Evolutionary conservation across 2,113 vertebrate genomes (phyloP).

Genomic region (Toxotes jaculatrix): DNA sequence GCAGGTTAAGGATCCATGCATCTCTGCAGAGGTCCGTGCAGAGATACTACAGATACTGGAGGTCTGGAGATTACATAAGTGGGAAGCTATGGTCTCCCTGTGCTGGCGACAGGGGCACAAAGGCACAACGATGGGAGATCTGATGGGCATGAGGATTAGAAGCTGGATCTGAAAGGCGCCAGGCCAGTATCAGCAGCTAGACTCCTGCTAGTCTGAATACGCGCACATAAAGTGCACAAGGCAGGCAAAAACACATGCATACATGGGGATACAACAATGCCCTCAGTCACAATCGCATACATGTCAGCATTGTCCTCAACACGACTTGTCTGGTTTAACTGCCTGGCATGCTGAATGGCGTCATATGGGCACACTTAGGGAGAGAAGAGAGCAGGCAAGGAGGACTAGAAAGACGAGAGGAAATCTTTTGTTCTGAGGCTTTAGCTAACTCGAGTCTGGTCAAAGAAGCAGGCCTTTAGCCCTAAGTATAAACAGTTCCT

Average conservation of each 20-base stretch:
- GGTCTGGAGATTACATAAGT: slow-evolving; percentile 83
- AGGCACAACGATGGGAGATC: slow-evolving; percentile 79
- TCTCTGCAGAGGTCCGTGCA: slow-evolving; percentile 55
- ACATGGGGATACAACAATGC: slow-evolving; percentile 51
- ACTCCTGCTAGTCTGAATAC: slow-evolving; percentile 75
- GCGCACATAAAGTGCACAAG: slow-evolving; percentile 46
- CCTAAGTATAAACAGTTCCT: slow-evolving; percentile 69
- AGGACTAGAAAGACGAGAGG: slow-evolving; percentile 56
- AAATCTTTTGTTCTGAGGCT: slow-evolving; percentile 71
- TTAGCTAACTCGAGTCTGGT: slow-evolving; percentile 45
- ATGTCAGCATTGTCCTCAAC: slow-evolving; percentile 55
- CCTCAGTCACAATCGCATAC: slow-evolving; percentile 42
- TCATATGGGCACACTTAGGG: slow-evolving; percentile 62
- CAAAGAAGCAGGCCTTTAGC: slow-evolving; percentile 52
- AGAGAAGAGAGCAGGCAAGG: slow-evolving; percentile 17
- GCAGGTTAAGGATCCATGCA: slow-evolving; percentile 68
- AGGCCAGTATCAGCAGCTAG: slow-evolving; percentile 80
- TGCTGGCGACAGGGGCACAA: slow-evolving; percentile 77
- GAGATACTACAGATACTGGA: slow-evolving; percentile 77
- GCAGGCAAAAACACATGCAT: slow-evolving; percentile 46
- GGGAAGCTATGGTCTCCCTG: slow-evolving; percentile 63
- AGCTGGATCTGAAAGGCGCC: slow-evolving; percentile 86
- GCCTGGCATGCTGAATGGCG: slow-evolving; percentile 47
- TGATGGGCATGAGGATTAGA: slow-evolving; percentile 85
- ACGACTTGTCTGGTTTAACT: slow-evolving; percentile 32